A percentile compares a stretch with the other conserved stretches of the same genome.
Conservation (phyloP, 2,888 invertebrate species). For the Uloborus plumipes region DNA sequence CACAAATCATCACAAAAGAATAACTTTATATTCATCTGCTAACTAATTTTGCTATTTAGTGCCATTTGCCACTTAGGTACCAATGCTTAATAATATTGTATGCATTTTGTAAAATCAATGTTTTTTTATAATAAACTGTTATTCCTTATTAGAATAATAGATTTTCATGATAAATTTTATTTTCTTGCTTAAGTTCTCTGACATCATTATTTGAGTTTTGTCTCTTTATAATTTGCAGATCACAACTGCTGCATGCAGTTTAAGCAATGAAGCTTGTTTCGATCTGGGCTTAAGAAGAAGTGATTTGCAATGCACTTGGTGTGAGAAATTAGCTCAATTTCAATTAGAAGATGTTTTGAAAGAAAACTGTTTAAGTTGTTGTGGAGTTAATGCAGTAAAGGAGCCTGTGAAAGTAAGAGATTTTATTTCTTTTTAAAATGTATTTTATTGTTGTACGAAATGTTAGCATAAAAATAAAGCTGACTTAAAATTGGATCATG, state of each 20-base stretch:
- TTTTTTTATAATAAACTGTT: background rate
- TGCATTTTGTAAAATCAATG: background rate
- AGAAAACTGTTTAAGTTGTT: constrained; percentile 83
- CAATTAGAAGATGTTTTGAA: constrained; percentile 78
- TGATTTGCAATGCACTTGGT: constrained; percentile 88
- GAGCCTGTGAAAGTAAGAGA: constrained; percentile 74
- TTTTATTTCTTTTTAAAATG: constrained; percentile 7
- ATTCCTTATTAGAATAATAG: background rate
- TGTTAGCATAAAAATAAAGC: no score
- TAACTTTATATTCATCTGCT: no score
- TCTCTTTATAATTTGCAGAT: constrained; percentile 17
- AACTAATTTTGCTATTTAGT: no score
- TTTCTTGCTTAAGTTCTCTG: background rate
- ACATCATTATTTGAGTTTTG: background rate
- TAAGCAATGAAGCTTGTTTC: constrained; percentile 86
- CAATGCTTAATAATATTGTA: no score
- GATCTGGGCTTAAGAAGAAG: constrained; percentile 87
- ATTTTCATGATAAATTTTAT: background rate
- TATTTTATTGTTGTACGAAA: constrained; percentile 26
- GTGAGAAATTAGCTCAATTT: constrained; percentile 85
- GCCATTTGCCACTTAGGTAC: no score
- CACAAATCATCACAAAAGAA: no score
- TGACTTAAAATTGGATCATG: no score
- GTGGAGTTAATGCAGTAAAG: constrained; percentile 75
- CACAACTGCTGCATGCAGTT: constrained; percentile 71